These are phyloP conservation scores for Melanostoma mellinum DNA, from an alignment of 2,888 invertebrate species.

Conservation along the genomic window DNA sequence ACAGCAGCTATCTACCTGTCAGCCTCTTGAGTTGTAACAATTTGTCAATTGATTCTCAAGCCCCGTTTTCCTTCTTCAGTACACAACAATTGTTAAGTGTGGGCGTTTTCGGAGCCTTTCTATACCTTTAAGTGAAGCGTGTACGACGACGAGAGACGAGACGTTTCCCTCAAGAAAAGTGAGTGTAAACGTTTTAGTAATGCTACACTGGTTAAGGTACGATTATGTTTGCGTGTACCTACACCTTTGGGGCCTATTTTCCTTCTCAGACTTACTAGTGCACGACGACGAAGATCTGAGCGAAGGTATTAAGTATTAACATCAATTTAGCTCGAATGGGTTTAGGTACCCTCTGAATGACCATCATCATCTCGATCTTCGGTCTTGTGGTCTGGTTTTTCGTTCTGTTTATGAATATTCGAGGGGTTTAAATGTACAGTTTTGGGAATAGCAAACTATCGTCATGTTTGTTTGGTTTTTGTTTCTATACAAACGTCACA, in stretches of 20 bases:
- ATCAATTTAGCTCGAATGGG: constrained; percentile 57
- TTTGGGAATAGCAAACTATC: constrained; percentile 36
- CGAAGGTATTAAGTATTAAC: constrained; percentile 55
- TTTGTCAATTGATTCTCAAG: constrained; percentile 57
- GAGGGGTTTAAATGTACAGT: constrained; percentile 44
- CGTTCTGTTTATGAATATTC: constrained; percentile 14
- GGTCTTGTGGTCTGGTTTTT: constrained; percentile 12
- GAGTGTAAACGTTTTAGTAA: constrained; percentile 42
- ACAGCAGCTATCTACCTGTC: constrained; percentile 45
- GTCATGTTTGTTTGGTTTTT: constrained; percentile 13
- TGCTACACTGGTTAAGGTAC: not conserved
- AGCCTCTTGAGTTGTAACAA: constrained; percentile 58
- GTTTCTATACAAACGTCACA: constrained; percentile 1
- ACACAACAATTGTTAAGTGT: constrained; percentile 13
- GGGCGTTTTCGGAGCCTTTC: constrained; percentile 14
- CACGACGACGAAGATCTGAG: constrained; percentile 17
- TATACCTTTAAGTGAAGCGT: not conserved
- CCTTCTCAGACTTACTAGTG: constrained; percentile 28
- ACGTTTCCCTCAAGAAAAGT: constrained; percentile 12
- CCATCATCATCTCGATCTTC: constrained; percentile 52
- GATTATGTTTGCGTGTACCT: too few relatives aligned
- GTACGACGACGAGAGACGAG: not conserved
- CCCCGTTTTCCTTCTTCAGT: constrained; percentile 12
- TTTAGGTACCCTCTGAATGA: constrained; percentile 51
- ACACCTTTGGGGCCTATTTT: constrained; percentile 27